phyloP scores from a whole-genome alignment of 2,888 invertebrate genomes.

The Cephalotes varians region DNA sequence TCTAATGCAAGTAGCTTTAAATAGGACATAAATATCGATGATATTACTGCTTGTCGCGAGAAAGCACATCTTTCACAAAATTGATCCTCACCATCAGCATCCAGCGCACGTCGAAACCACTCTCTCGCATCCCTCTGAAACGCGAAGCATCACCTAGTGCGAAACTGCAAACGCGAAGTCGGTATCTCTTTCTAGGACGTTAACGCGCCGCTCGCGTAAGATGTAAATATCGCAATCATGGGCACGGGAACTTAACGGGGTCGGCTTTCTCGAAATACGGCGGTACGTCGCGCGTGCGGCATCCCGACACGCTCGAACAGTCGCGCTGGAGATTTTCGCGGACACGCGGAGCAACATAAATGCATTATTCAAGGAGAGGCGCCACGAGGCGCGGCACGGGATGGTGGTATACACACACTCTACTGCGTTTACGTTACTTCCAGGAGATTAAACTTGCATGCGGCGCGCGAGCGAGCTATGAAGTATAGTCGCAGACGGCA shows the following conservation, averaged over 20 bases:
- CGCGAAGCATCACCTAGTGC: constrained; percentile 12
- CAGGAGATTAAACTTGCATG: constrained; percentile 85
- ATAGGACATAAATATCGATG: constrained; percentile 10
- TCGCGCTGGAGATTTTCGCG: constrained; percentile 73
- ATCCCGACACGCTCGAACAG: constrained; percentile 70
- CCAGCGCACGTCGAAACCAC: constrained; percentile 8
- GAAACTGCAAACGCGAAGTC: not conserved
- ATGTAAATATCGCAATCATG: constrained; percentile 49
- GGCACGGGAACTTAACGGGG: constrained; percentile 33
- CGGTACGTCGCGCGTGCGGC: constrained; percentile 24
- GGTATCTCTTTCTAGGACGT: constrained; percentile 44
- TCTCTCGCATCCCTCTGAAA: not conserved
- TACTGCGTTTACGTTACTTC: constrained; percentile 84
- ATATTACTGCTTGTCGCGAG: not conserved
- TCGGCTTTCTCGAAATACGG: constrained; percentile 37
- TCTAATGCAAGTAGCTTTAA: not conserved
- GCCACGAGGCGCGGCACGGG: constrained; percentile 28
- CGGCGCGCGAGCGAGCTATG: constrained; percentile 77
- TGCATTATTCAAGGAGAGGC: constrained; percentile 77
- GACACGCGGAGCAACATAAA: constrained; percentile 75
- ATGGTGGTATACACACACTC: constrained; percentile 39
- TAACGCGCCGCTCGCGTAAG: constrained; percentile 38
- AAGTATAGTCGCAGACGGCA: constrained; percentile 80
- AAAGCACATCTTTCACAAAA: constrained; percentile 27
- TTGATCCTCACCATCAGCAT: constrained; percentile 30